phyloP scores from a whole-genome alignment of 2,888 invertebrate species.

The Hofmannophila pseudospretella region DNA sequence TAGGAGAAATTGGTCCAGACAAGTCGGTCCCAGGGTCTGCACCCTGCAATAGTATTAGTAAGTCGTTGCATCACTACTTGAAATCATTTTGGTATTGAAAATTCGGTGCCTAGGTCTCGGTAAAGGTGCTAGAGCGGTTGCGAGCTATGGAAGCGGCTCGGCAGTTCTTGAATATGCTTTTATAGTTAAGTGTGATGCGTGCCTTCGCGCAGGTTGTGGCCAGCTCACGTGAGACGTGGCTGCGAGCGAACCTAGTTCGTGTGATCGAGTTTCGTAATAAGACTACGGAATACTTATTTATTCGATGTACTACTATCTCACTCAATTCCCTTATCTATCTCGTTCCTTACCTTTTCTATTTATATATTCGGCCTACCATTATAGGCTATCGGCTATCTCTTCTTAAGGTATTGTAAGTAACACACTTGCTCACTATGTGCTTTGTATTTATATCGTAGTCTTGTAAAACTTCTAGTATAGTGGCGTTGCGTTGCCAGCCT shows the following conservation, averaged over 20 bases:
- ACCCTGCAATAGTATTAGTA: too few species aligned
- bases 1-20: too few species aligned
- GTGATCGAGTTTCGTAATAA: conserved; percentile 27
- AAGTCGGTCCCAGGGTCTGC: too few species aligned
- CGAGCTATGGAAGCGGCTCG: conserved; percentile 5
- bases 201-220: conserved; percentile 10
- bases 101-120: too few species aligned
- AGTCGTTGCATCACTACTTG: too few species aligned
- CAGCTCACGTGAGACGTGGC: conserved; percentile 10
- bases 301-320: conserved; percentile 24
- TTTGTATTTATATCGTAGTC: conserved; percentile 61
- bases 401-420: conserved; percentile 45
- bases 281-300: conserved; percentile 34
- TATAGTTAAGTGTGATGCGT: conserved; percentile 5
- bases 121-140: conserved; percentile 2
- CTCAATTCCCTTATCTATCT: conserved; percentile 18
- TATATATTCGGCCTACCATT: conserved; percentile 13
- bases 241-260: conserved; percentile 37
- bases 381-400: conserved; percentile 24
- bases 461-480: conserved; percentile 20
- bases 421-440: conserved; percentile 65
- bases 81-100: too few species aligned
- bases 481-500: conserved; percentile 41
- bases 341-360: conserved; percentile 16
- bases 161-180: conserved; percentile 10